These are phyloP conservation scores for Microctonus aethiopoides DNA, from an alignment of 2,888 invertebrate species.

Conservation along the genomic window DNA sequence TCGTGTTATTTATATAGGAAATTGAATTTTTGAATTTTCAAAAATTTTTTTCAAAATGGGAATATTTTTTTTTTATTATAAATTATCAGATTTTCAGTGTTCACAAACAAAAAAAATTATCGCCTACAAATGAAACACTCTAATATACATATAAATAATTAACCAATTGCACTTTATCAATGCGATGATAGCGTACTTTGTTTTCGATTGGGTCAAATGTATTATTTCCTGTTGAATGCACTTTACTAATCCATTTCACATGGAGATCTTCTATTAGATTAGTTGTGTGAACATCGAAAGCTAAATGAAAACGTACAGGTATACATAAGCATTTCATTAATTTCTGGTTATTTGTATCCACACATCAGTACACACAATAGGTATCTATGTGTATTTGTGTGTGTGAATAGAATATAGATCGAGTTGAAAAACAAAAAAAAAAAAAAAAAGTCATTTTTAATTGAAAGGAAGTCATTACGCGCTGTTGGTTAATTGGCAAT, in stretches of 20 bases:
- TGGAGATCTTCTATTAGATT: background rate
- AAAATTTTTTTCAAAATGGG: too few relatives aligned
- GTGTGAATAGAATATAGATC: too few relatives aligned
- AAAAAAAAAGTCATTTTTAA: constrained; percentile 40
- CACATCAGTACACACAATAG: background rate
- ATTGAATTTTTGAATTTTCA: too few relatives aligned
- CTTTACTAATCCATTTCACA: background rate
- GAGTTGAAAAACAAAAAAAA: too few relatives aligned
- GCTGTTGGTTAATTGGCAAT: constrained; percentile 39
- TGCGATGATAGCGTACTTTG: background rate
- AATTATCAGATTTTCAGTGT: too few relatives aligned
- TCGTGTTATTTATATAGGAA: too few relatives aligned
- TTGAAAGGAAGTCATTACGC: constrained; percentile 36
- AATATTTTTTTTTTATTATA: too few relatives aligned
- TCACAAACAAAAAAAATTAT: too few relatives aligned
- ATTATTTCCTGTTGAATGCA: constrained; percentile 1
- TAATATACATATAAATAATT: too few relatives aligned
- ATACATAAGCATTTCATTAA: background rate
- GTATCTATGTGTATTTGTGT: too few relatives aligned
- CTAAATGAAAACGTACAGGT: background rate
- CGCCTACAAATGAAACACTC: too few relatives aligned
- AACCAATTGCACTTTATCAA: background rate
- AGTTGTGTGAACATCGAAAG: background rate
- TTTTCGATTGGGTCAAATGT: background rate
- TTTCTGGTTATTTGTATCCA: background rate